Conservation (phyloP, 1,140 invertebrate genomes). For the Macrostomum lignano region DNA sequence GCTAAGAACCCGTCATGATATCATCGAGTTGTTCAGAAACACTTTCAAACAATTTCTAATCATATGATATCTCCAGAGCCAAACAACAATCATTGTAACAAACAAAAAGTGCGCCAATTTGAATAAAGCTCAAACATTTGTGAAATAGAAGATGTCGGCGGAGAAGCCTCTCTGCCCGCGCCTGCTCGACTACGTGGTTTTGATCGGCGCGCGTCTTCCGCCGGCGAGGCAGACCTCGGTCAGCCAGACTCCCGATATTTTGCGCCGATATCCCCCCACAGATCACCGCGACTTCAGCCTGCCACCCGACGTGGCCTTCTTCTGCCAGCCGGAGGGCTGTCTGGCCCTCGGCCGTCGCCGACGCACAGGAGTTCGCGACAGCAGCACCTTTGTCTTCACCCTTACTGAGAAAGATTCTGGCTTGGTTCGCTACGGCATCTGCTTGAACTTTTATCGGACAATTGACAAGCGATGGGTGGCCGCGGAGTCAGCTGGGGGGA, state of each 20-base stretch:
- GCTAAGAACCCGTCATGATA: no score
- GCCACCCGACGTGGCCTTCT: slow-evolving; percentile 86
- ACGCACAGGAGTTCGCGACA: slow-evolving; percentile 18
- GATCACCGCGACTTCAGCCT: slow-evolving; percentile 83
- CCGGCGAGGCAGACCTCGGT: slow-evolving; percentile 16
- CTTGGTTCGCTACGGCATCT: slow-evolving; percentile 48
- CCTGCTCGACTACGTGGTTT: slow-evolving; percentile 63
- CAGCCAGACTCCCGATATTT: background rate
- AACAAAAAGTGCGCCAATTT: no score
- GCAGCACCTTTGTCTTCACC: slow-evolving; percentile 74
- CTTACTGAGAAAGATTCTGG: slow-evolving; percentile 95
- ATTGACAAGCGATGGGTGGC: slow-evolving; percentile 1
- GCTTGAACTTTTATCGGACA: slow-evolving; percentile 79
- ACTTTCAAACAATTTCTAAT: no score
- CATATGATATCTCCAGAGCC: no score
- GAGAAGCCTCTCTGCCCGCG: slow-evolving; percentile 35
- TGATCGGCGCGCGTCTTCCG: slow-evolving; percentile 59
- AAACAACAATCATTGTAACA: no score
- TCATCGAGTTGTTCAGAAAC: no score
- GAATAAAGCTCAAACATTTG: no score
- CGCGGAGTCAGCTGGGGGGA: background rate
- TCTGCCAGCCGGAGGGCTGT: slow-evolving; percentile 96
- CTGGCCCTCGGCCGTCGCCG: slow-evolving; percentile 47
- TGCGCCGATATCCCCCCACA: slow-evolving; percentile 49
- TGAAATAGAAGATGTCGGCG: no score